Base-by-base conservation (phyloP, 1,140 invertebrate genomes). In the Drosophila kepulauana region DNA sequence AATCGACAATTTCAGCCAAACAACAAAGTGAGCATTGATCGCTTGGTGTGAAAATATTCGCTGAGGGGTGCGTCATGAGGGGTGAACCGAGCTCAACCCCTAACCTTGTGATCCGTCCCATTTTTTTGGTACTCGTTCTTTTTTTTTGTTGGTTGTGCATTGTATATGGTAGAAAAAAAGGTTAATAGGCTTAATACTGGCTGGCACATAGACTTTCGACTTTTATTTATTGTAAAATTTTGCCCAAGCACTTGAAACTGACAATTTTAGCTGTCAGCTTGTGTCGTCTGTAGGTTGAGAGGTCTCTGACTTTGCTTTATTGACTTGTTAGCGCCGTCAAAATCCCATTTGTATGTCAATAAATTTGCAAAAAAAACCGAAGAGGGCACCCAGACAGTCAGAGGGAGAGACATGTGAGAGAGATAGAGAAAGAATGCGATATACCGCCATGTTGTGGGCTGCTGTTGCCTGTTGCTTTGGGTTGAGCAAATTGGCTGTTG, bases 271-370 rank as follows among this genome's bases (percentile, higher is more conserved):
- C 59, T 76, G 72, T 76, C 76, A 72, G 62, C 49, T 65, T 43
- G 51, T 58, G 72, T 75, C 65, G 62, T 15, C 28, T 25, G 20
- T 25, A 0, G 43, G 8, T 35, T 65, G 66, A 52, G 54, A 62
- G 54, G 56, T 69, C 66, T 69, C 62, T 82, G 85, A 90, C 81
- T 89, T 82, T 72, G 85, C 86, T 89, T 88, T 89, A 89, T 89
- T 89, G 85, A 89, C 85, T 89, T 81, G 58, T 88, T 81, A 69
- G 73, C 79, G 70, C 75, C 78, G 72, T 90, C 85, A 79, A 81
- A 89, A 89, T 85, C 86, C 86, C 86, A 89, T 89, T 89, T 89
- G 86, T 89, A 75, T 89, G 81, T 90, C 85, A 85, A 89, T 89
- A 89, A 85, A 90, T 81, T 81, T 75, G 86, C 86, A 67, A 75